These are phyloP conservation scores for Magallana ariakensis DNA, from an alignment of 1,140 invertebrate genomes.

Conservation along the genomic window DNA sequence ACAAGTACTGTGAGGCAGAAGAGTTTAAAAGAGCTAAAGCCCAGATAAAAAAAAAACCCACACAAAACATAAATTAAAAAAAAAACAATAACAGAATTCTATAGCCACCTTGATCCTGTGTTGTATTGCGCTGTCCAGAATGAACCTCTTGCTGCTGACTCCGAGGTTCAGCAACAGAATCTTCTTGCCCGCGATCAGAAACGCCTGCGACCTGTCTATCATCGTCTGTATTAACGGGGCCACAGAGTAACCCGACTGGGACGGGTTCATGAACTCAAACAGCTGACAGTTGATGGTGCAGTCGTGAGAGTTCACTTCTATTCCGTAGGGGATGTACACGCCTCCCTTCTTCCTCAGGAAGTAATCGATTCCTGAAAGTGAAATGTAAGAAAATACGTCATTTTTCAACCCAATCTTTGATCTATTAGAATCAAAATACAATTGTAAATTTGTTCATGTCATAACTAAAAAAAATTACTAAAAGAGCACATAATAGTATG, in stretches of 20 bases:
- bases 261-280: constrained; percentile 57
- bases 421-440: too few species aligned
- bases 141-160: constrained; percentile 47
- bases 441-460: background rate
- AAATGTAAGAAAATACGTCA: too few species aligned
- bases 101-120: constrained; percentile 65
- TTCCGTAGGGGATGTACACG: constrained; percentile 42
- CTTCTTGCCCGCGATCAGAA: constrained; percentile 52
- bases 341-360: constrained; percentile 51
- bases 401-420: too few species aligned
- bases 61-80: background rate
- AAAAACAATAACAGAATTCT: background rate
- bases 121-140: constrained; percentile 52
- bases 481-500: too few species aligned
- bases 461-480: too few species aligned
- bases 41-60: background rate
- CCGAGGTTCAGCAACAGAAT: constrained; percentile 60
- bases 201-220: constrained; percentile 57
- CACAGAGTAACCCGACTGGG: constrained; percentile 44
- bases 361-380: constrained; percentile 58
- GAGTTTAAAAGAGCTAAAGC: too few species aligned
- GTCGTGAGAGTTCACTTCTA: constrained; percentile 66
- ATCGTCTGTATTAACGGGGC: constrained; percentile 59
- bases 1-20: background rate
- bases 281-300: constrained; percentile 67